Percentiles rank a stretch among this genome's conserved stretches.
These are phyloP conservation scores for Solenopsis fugax DNA, from an alignment of 1,140 invertebrate genomes.

Conservation along the genomic window DNA sequence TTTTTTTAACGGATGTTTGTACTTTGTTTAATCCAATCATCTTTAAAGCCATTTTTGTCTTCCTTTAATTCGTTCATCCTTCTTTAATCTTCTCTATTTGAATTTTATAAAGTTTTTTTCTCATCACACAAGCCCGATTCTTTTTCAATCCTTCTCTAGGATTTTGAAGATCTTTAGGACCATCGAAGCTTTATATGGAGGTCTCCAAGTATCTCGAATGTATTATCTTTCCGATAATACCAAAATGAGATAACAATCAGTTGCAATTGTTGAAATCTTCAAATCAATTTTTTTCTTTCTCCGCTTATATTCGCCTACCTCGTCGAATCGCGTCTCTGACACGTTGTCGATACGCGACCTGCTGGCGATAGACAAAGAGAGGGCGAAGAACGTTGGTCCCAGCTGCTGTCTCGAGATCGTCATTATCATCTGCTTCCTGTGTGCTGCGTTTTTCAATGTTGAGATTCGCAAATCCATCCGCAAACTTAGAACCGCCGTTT, in stretches of 20 bases:
- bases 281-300: not conserved
- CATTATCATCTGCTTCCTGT: constrained; percentile 48
- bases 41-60: not conserved
- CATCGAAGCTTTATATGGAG: not conserved
- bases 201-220: constrained; percentile 27
- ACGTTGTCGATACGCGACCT: constrained; percentile 83
- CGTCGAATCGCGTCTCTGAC: constrained; percentile 70
- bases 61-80: not conserved
- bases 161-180: constrained; percentile 12
- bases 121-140: not conserved
- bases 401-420: constrained; percentile 83
- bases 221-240: constrained; percentile 43
- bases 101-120: not conserved
- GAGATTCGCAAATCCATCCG: not conserved
- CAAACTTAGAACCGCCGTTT: not conserved
- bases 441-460: constrained; percentile 70
- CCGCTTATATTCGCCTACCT: constrained; percentile 67
- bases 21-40: constrained; percentile 13
- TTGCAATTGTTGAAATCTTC: not conserved
- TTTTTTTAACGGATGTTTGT: not conserved
- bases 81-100: not conserved
- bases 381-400: constrained; percentile 84
- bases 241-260: constrained; percentile 21
- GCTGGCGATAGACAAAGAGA: constrained; percentile 85
- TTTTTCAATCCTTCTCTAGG: constrained; percentile 17